These are phyloP conservation scores for Prunella fulvescens DNA, from an alignment of 2,113 vertebrate genomes.

Conservation along the genomic window DNA sequence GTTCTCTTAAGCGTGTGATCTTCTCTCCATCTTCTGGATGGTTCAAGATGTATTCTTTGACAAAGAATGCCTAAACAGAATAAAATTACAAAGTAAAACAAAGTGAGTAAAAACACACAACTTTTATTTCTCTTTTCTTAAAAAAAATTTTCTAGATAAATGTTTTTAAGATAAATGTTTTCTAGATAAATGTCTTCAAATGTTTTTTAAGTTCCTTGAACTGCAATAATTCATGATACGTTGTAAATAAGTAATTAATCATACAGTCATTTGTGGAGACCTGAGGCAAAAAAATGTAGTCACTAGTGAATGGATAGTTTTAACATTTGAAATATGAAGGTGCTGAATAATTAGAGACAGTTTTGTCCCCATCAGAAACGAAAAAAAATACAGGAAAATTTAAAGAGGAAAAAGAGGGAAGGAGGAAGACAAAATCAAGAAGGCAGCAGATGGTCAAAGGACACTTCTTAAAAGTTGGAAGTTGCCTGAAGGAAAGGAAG, in stretches of 20 bases:
- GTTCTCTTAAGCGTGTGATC: slow-evolving; percentile 90
- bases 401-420: background rate
- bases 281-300: background rate
- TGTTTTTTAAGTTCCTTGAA: background rate
- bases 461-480: background rate
- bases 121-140: background rate
- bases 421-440: background rate
- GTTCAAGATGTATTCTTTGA: slow-evolving; percentile 94
- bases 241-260: background rate
- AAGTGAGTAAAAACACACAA: background rate
- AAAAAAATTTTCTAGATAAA: background rate
- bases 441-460: background rate
- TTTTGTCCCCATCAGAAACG: background rate
- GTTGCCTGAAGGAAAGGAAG: background rate
- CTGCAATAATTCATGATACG: background rate
- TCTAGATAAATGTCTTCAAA: background rate
- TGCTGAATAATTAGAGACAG: background rate
- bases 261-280: background rate
- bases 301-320: background rate
- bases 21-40: slow-evolving; percentile 98
- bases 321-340: background rate
- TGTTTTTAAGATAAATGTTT: too few species aligned
- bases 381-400: background rate
- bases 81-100: background rate
- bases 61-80: slow-evolving; percentile 88